Evolutionary conservation across 2,113 vertebrate genomes (phyloP), one percentile per base, ranked within the genome.

Genomic region (Eonycteris spelaea): DNA sequence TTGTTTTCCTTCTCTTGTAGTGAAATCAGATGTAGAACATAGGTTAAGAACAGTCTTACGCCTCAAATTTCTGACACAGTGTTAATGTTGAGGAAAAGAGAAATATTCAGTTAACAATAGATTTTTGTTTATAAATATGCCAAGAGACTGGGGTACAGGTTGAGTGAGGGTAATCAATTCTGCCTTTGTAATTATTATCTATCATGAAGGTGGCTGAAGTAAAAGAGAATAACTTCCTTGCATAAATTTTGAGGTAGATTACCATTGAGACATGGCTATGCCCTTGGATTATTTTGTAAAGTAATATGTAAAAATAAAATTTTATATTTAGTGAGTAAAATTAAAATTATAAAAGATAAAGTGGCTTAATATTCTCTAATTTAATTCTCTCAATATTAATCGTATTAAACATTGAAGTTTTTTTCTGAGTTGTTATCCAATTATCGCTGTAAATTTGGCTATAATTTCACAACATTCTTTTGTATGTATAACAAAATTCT

Each of bases 381-480:
- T 96, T 95, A 90, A 51, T 51, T 51, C 51, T 51, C 51, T 51
- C 51, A 89, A 93, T 86, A 96, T 96, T 97, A 78, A 91, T 92
- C 45, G 89, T 75, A 55, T 91, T 95, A 89, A 91, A 89, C 77
- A 95, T 91, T 97, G 82, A 95, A 28, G 1, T 45, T 91, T 95
- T 95, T 95, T 90, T 33, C n/a, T 84, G 26, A 87, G 21, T 30
- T 90, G 3, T 88, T 87, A 95, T 35, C 24, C 45, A 96, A 71
- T 82, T 77, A 65, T 33, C 83, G 28, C 77, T 79, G 4, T 83
- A 43, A 91, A 35, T 33, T 83, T 84, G 35, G 5, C 38, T 86
- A 65, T 78, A 51, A 33, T 86, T 94, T 84, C 71, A 35, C 2
- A 26, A 12, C 4, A 18, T 55, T 55, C 28, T 95, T 96, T 82